These are phyloP conservation scores for Pseudomyrmex sp. DNA, from an alignment of 1,140 invertebrate species.

Conservation along the genomic window DNA sequence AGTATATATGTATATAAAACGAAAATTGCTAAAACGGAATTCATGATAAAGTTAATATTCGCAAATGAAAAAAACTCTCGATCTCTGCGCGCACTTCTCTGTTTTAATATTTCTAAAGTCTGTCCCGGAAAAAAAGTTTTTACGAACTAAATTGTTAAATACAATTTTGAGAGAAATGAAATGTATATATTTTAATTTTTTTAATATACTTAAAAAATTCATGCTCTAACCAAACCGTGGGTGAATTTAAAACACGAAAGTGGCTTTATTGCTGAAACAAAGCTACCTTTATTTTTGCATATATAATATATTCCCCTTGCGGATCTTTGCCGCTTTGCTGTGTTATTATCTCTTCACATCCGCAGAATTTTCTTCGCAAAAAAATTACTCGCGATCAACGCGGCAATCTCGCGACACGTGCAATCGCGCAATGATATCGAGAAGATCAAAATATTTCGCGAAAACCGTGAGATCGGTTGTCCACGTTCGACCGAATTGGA, in stretches of 20 bases:
- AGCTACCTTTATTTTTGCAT: no score
- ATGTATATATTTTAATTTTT: no score
- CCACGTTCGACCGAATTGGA: background rate
- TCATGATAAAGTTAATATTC: background rate
- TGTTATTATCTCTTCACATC: background rate
- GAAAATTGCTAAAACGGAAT: background rate
- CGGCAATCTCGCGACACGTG: background rate
- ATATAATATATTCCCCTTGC: background rate
- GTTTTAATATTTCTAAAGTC: no score
- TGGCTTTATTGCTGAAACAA: no score
- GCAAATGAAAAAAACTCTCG: no score
- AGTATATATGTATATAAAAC: background rate
- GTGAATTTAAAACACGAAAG: no score
- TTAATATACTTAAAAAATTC: no score
- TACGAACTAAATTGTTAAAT: no score
- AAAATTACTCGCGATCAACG: background rate
- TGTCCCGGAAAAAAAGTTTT: no score
- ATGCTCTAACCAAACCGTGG: no score
- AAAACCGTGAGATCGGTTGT: background rate
- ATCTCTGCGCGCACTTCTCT: background rate
- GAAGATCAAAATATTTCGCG: conserved; percentile 11
- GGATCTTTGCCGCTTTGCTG: background rate
- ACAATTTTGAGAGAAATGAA: no score
- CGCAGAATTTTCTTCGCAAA: background rate
- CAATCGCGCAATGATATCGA: conserved; percentile 2